Evolutionary conservation across 92 coral and sea anemone species (phyloP).

Genomic region (Blastomussa wellsi): DNA sequence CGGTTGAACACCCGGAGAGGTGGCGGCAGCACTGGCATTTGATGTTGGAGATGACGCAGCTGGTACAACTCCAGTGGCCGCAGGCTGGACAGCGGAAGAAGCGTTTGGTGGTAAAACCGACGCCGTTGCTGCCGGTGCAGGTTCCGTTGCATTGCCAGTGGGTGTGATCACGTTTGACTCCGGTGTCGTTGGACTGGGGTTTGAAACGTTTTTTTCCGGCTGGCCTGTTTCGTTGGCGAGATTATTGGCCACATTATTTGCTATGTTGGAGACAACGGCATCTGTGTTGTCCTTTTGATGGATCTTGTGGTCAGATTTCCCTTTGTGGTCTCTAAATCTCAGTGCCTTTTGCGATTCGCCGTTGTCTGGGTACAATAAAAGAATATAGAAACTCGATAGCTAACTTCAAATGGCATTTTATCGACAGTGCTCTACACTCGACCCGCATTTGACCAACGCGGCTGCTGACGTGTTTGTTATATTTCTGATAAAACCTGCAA

Average conservation of each 20-base stretch:
- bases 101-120: not conserved
- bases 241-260: not conserved
- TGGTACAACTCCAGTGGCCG: not conserved
- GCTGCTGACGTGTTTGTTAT: no score
- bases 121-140: not conserved
- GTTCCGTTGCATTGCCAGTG: not conserved
- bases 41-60: not conserved
- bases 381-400: not conserved
- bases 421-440: not conserved
- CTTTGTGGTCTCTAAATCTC: slow-evolving; percentile 26
- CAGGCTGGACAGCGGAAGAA: not conserved
- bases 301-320: slow-evolving; percentile 6
- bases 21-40: not conserved
- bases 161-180: not conserved
- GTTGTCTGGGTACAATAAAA: slow-evolving; percentile 35
- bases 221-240: not conserved
- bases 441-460: no score
- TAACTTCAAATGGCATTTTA: no score
- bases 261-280: slow-evolving; percentile 1
- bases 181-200: not conserved
- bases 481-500: no score
- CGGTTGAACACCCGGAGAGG: not conserved
- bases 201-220: not conserved
- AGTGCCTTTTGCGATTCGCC: slow-evolving; percentile 40
- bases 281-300: slow-evolving; percentile 24